Conservation (phyloP, 2,113 vertebrate species). For the Vulpes lagopus region DNA sequence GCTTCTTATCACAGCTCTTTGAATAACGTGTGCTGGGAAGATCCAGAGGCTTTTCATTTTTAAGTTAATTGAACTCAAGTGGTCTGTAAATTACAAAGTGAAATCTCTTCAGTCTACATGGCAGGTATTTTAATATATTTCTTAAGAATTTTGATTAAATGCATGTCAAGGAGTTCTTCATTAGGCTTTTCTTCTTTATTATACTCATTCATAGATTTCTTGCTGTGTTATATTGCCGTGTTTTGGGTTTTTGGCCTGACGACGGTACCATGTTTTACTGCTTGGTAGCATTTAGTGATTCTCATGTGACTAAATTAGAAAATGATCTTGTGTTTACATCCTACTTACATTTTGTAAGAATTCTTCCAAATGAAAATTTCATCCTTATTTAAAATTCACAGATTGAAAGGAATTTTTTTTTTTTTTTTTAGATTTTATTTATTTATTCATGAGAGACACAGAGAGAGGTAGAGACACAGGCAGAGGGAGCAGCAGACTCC, state of each 20-base stretch:
- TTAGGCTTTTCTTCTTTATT: background rate
- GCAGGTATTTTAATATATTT: constrained; percentile 6
- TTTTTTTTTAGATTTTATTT: no score
- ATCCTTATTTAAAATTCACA: constrained; percentile 20
- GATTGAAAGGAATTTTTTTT: background rate
- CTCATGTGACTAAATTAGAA: background rate
- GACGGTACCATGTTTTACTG: background rate
- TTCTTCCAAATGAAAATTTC: constrained; percentile 38
- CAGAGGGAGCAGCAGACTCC: no score
- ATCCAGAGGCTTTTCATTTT: constrained; percentile 14
- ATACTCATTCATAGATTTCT: constrained; percentile 9
- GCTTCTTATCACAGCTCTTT: background rate
- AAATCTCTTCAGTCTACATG: background rate
- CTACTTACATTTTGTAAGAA: constrained; percentile 38
- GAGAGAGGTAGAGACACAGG: no score
- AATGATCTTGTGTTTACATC: background rate
- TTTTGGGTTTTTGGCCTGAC: background rate
- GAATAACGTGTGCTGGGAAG: background rate
- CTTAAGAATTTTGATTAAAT: constrained; percentile 25
- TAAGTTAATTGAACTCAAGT: constrained; percentile 34
- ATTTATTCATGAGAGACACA: no score
- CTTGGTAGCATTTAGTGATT: constrained; percentile 9
- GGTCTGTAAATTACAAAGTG: constrained; percentile 14
- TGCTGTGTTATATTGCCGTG: background rate
- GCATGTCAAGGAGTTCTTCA: background rate